phyloP scores from a whole-genome alignment of 1,140 invertebrate species.

The Tenebrio molitor region DNA sequence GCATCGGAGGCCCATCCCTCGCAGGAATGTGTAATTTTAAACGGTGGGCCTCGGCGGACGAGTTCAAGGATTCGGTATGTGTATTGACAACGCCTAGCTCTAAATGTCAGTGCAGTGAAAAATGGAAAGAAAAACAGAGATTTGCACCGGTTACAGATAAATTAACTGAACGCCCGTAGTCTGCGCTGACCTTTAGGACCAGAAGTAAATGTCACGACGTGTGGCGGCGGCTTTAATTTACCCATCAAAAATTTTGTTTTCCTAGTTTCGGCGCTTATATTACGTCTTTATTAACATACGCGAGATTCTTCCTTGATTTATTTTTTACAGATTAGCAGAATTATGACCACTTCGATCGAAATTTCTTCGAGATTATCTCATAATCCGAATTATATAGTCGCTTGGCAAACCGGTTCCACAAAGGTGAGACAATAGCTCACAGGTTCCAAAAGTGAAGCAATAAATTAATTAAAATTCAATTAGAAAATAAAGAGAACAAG shows the following conservation, averaged over 20 bases:
- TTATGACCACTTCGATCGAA: no score
- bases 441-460: not conserved
- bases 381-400: conserved; percentile 1
- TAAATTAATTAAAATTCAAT: conserved; percentile 7
- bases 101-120: conserved; percentile 26
- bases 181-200: no score
- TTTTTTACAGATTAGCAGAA: no score
- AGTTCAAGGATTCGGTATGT: conserved; percentile 18
- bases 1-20: conserved; percentile 48
- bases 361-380: not conserved
- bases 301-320: no score
- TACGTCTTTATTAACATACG: no score
- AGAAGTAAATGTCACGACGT: no score
- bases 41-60: conserved; percentile 23
- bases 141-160: no score
- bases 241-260: no score
- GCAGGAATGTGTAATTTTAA: conserved; percentile 38
- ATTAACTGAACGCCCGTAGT: no score
- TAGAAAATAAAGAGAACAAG: not conserved
- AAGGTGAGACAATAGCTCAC: conserved; percentile 2
- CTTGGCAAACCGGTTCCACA: not conserved
- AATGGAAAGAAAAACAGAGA: not conserved
- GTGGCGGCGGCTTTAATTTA: no score
- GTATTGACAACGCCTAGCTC: conserved; percentile 10
- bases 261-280: no score